Percentiles rank a stretch among this genome's conserved stretches.
These are phyloP conservation scores for Paragorgia papillata DNA, from an alignment of 92 coral and sea anemone genomes.

Conservation along the genomic window DNA sequence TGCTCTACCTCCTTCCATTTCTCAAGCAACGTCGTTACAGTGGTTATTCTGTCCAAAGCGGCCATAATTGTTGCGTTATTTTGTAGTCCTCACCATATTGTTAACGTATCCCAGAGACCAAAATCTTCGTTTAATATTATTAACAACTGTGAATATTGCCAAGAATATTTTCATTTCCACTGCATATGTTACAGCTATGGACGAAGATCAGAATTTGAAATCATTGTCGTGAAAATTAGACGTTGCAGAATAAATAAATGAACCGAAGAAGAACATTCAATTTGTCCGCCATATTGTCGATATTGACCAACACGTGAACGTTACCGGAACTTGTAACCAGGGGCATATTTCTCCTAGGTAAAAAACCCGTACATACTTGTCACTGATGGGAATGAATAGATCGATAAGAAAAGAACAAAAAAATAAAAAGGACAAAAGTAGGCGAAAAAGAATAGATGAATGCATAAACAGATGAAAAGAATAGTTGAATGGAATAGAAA, in stretches of 20 bases:
- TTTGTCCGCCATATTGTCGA: neutral
- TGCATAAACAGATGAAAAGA: too few species aligned
- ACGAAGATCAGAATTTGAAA: neutral
- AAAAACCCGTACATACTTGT: neutral
- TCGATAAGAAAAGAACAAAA: too few species aligned
- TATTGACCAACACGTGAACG: neutral
- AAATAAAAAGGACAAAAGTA: too few species aligned
- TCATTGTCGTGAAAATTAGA: neutral
- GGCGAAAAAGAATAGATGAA: too few species aligned
- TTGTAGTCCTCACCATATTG: neutral
- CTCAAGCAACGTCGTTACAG: conserved; percentile 68
- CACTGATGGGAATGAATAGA: neutral
- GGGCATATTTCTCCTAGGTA: neutral
- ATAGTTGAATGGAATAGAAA: too few species aligned
- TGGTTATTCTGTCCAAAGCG: conserved; percentile 76
- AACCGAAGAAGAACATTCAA: neutral
- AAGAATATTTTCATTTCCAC: neutral
- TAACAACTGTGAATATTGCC: neutral
- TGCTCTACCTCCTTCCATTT: conserved; percentile 87
- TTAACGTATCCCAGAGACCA: too few species aligned
- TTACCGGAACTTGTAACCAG: too few species aligned
- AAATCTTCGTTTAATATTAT: too few species aligned
- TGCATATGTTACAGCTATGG: neutral
- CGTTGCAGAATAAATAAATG: neutral
- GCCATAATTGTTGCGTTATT: conserved; percentile 55